Evolutionary conservation across 2,113 vertebrate species (phyloP).

Genomic region (Actinemys pallida): DNA sequence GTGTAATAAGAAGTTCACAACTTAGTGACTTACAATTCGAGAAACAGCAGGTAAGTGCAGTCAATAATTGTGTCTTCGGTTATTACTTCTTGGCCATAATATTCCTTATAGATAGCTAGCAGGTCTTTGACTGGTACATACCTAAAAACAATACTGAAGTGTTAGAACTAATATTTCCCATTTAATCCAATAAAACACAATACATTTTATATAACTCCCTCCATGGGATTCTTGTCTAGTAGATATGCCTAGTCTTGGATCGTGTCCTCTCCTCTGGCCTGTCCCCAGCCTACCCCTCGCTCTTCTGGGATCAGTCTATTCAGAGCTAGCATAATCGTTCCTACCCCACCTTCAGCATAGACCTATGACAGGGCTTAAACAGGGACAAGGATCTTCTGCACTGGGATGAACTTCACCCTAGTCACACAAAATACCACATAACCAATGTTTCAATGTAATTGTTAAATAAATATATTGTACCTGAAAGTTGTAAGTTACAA

Average conservation of each 20-base stretch:
- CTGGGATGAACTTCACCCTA: neutral
- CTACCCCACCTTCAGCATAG: neutral
- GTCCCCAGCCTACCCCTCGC: neutral
- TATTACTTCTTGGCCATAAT: constrained; percentile 75
- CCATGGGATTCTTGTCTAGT: neutral
- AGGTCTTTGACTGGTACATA: constrained; percentile 84
- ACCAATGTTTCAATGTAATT: neutral
- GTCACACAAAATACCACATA: neutral
- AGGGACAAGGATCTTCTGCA: neutral
- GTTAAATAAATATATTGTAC: neutral
- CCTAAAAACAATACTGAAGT: constrained; percentile 54
- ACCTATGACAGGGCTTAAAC: neutral
- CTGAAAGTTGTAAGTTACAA: neutral
- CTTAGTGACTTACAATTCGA: constrained; percentile 78
- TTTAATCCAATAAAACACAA: neutral
- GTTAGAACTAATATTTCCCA: neutral
- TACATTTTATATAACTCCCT: neutral
- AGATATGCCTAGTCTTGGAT: neutral
- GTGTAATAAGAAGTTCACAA: neutral
- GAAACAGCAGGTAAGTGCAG: constrained; percentile 79
- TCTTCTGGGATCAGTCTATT: neutral
- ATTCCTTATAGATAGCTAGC: constrained; percentile 78
- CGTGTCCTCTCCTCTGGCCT: neutral
- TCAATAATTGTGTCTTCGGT: constrained; percentile 76
- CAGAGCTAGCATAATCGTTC: neutral